Conservation (phyloP, 2,888 invertebrate species). For the Campaea margaritaria region DNA sequence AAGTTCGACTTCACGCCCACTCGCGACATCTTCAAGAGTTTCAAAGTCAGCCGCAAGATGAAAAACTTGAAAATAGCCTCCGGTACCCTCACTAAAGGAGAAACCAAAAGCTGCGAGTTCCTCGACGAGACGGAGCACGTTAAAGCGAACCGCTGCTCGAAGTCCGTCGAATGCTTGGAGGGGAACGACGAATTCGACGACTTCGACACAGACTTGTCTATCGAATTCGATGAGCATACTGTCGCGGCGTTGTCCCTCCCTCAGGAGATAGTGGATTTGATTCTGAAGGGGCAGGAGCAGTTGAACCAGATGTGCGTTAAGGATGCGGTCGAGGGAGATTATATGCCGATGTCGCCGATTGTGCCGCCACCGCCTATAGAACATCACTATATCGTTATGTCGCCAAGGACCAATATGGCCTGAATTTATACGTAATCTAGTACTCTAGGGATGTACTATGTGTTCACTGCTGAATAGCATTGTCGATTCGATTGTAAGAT, state of each 20-base stretch:
- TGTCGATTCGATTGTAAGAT: background rate
- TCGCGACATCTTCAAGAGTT: constrained; percentile 78
- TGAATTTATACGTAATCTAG: constrained; percentile 44
- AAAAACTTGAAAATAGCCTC: constrained; percentile 68
- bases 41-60: constrained; percentile 76
- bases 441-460: background rate
- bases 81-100: constrained; percentile 63
- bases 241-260: constrained; percentile 67
- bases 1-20: constrained; percentile 81
- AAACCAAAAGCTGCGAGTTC: constrained; percentile 79
- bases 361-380: constrained; percentile 63
- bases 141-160: constrained; percentile 65
- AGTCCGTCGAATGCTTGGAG: constrained; percentile 76
- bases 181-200: constrained; percentile 56
- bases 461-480: constrained; percentile 6
- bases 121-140: constrained; percentile 70
- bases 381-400: constrained; percentile 78
- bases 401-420: constrained; percentile 70
- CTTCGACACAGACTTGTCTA: constrained; percentile 63
- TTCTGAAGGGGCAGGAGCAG: constrained; percentile 62
- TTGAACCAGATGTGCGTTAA: constrained; percentile 58
- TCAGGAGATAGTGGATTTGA: constrained; percentile 72
- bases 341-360: constrained; percentile 78
- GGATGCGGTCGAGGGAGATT: constrained; percentile 64
- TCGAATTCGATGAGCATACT: constrained; percentile 64